Percentiles rank a stretch among this genome's conserved stretches.
Conservation (phyloP, 2,113 vertebrate genomes). For the Phrynosoma platyrhinos region DNA sequence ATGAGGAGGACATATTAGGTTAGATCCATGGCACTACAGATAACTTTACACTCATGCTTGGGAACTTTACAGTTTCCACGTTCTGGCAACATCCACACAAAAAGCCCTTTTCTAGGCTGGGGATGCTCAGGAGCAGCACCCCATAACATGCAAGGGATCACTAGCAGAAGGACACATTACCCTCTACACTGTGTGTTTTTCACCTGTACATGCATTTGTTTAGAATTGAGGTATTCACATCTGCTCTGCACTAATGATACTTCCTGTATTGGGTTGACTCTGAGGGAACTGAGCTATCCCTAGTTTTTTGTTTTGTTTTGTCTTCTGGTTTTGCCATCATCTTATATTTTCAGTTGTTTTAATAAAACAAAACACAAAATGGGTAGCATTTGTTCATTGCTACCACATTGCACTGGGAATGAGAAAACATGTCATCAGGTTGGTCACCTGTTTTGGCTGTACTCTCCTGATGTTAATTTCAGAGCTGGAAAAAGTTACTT, state of each 20-base stretch:
- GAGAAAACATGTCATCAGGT: background rate
- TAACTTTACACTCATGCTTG: background rate
- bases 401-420: background rate
- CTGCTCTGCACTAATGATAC: background rate
- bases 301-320: no score
- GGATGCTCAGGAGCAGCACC: no score
- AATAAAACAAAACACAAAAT: background rate
- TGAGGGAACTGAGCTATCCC: background rate
- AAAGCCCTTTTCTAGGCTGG: background rate
- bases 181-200: background rate
- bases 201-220: background rate
- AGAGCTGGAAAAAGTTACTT: background rate
- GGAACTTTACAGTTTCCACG: background rate
- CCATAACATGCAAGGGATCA: background rate
- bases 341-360: background rate
- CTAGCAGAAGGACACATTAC: background rate
- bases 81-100: background rate
- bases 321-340: background rate
- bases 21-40: background rate
- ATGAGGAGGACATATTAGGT: background rate
- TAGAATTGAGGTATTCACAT: background rate
- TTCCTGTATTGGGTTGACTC: background rate
- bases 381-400: background rate
- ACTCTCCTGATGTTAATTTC: no score
- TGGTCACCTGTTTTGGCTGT: background rate